phyloP scores from a whole-genome alignment of 2,888 invertebrate genomes.

The Parasteatoda lunata region DNA sequence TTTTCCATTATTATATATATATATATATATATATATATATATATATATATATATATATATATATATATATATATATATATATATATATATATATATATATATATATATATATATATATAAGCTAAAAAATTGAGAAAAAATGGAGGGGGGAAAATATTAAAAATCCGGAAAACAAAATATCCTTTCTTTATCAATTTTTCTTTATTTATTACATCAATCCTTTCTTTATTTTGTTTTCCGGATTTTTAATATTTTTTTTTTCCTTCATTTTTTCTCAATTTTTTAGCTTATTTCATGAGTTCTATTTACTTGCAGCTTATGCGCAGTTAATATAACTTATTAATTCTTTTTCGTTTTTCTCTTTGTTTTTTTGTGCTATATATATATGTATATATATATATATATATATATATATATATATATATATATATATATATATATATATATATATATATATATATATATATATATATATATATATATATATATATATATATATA shows the following conservation, averaged over 20 bases:
- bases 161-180: too few species aligned
- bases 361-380: too few species aligned
- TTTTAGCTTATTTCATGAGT: too few species aligned
- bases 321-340: too few species aligned
- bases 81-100: constrained; percentile 11
- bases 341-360: too few species aligned
- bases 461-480: constrained; percentile 13
- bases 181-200: too few species aligned
- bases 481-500: constrained; percentile 13
- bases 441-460: constrained; percentile 13
- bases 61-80: constrained; percentile 13
- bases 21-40: constrained; percentile 11
- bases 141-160: too few species aligned
- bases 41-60: constrained; percentile 11
- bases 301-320: too few species aligned
- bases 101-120: constrained; percentile 12
- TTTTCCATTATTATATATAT: background rate
- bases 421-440: constrained; percentile 15
- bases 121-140: background rate
- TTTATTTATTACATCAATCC: too few species aligned
- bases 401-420: constrained; percentile 15
- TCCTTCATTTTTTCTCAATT: too few species aligned
- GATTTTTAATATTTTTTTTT: too few species aligned
- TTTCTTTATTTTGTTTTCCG: too few species aligned
- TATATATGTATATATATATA: constrained; percentile 15